These are phyloP conservation scores for Anastatus disparis DNA, from an alignment of 1,140 invertebrate genomes.

Conservation along the genomic window DNA sequence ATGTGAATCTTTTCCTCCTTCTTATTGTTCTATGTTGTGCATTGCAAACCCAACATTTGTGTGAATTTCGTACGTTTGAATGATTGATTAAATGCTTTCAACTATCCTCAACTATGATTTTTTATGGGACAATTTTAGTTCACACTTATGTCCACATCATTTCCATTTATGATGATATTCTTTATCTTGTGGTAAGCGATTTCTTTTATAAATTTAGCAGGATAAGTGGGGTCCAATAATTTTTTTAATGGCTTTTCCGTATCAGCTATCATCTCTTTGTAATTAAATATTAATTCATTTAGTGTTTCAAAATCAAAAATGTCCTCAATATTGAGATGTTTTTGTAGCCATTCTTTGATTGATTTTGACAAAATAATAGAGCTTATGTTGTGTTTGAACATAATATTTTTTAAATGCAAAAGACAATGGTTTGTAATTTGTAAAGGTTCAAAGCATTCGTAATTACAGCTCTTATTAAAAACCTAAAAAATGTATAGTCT, in stretches of 20 bases:
- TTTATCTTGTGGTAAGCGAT: constrained; percentile 46
- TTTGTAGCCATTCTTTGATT: constrained; percentile 42
- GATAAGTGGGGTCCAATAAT: constrained; percentile 52
- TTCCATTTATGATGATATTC: not conserved
- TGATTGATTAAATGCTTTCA: constrained; percentile 12
- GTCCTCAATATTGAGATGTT: constrained; percentile 39
- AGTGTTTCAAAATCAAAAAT: constrained; percentile 40
- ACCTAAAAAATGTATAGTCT: constrained; percentile 57
- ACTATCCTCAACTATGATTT: not conserved
- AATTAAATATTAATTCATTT: constrained; percentile 43
- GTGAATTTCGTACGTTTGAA: not conserved
- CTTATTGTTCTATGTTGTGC: no score
- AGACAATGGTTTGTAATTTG: constrained; percentile 48
- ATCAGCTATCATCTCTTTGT: constrained; percentile 41
- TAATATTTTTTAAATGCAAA: constrained; percentile 39
- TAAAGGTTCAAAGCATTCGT: constrained; percentile 54
- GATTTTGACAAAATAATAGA: not conserved
- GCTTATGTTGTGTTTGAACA: constrained; percentile 30
- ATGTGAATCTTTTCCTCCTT: no score
- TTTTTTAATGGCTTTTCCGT: constrained; percentile 44
- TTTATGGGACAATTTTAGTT: not conserved
- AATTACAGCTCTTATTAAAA: constrained; percentile 58
- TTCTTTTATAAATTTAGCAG: constrained; percentile 52
- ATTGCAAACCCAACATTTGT: no score
- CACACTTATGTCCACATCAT: not conserved